Base-by-base conservation (phyloP, 2,888 invertebrate genomes). In the Apamea anceps region DNA sequence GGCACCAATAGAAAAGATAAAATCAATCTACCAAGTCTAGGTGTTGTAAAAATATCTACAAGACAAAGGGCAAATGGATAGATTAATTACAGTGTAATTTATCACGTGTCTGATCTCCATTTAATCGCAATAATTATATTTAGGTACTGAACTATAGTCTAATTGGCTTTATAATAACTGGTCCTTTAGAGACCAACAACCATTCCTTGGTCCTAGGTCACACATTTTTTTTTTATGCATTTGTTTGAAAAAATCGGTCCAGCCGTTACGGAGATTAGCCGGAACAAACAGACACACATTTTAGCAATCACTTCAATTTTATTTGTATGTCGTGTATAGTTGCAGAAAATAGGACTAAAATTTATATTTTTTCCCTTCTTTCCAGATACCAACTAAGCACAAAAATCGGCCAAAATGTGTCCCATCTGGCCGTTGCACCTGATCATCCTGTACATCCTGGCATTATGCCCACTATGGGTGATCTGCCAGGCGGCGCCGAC, bases 401-500 rank as follows among this genome's bases (percentile, higher is more conserved):
- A 77, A 81, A 77, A 48, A 81, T 54, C 82, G 89, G 91, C 86
- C 92, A 95, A 84, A 85, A 97, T 97, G 97, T 97, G 97, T 96
- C 97, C 97, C 8, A 94, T 97, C 91, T 97, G 97, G 97, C 97
- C 97, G 57, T 91, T 97, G 51, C 97, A 97, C 92, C 94, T 97
- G 82, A 94, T 97, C 75, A 90, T 97, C 80, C 92, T 97, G 88
- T 98, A 97, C 92, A 90, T 97, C 65, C 92, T 97, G 90, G 95
- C 97, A 57, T 87, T 97, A 79, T 95, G 96, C 84, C 97, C 97
- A 0, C 90, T 97, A 48, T 97, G 97, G 97, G 94, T 97, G 86
- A 82, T 97, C 65, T 97, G 97, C 88, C 96, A 97, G 91, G 89
- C 93, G 6, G 93, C 95, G 45, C 97, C 97, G 1, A 88, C 90